Base-by-base conservation (phyloP, 2,113 vertebrate genomes). In the Dendrocopos noguchii region DNA sequence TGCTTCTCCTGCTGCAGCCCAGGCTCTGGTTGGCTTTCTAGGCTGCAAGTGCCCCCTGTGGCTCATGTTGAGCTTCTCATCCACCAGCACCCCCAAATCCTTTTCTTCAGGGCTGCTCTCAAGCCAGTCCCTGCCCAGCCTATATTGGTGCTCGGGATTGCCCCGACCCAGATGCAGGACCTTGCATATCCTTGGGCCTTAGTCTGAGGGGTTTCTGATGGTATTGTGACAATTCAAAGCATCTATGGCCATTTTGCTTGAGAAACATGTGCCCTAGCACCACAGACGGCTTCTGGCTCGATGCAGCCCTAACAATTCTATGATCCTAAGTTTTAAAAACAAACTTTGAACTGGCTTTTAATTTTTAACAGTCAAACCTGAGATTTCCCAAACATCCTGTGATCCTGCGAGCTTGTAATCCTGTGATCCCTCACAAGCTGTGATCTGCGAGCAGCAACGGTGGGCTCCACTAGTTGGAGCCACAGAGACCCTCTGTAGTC, bases 261-360 rank as follows among this genome's bases (percentile, higher is more conserved):
- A 70, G 46, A 53, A 46, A 50, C 29, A 2, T 24, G 29, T 25
- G 15, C 36, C 1, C 17, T 16, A 28, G 12, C 33, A 55, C 3
- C 0, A 2, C 28, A 47, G 85, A 10, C 0, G 0, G 68, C 78
- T 7, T 6, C 56, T 17, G 52, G 52, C 65, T 76, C 18, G 0
- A 19, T 2, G 22, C 1, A 11, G 2, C 15, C 39, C 42, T 44
- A 15, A 16, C 42, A 44, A 44, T 15, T 44, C 42, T 44, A 16
- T 44, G 42, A 44, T 44, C 15, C 42, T 16, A 78, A 78, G 25
- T n/a, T 60, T 79, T 28, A 28, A 87, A 83, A 64, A 55, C 70
- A 64, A 74, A 39, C 52, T 84, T 87, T 50, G 9, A 50, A 47
- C n/a, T 46, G 24, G 31, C 13, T 61, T 60, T 20, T 50, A 50